A percentile compares a stretch with the other conserved stretches of the same genome.
phyloP scores from a whole-genome alignment of 2,113 vertebrate species.

The Onychostruthus taczanowskii region DNA sequence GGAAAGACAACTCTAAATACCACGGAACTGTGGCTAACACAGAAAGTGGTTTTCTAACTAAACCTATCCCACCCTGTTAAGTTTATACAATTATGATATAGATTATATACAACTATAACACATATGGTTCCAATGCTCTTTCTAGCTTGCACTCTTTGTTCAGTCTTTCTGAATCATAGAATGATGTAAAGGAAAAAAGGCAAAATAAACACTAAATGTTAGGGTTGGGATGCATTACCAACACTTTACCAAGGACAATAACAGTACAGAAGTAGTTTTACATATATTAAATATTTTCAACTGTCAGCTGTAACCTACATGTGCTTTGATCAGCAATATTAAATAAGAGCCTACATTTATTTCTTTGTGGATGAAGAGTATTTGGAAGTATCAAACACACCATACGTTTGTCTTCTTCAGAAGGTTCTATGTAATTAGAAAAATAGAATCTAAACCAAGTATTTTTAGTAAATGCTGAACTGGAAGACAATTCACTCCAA shows the following conservation, averaged over 20 bases:
- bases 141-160: background rate
- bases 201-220: background rate
- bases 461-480: background rate
- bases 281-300: background rate
- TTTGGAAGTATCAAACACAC: background rate
- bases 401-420: background rate
- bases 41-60: conserved; percentile 9
- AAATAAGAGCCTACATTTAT: background rate
- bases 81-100: background rate
- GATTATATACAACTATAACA: background rate
- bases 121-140: conserved; percentile 31
- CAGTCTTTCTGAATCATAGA: background rate
- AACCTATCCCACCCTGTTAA: background rate
- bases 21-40: background rate
- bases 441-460: background rate
- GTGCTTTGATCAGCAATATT: background rate
- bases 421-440: background rate
- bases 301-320: background rate
- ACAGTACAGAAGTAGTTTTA: background rate
- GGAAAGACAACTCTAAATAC: conserved; percentile 6
- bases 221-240: background rate
- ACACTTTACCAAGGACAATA: background rate
- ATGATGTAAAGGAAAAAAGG: background rate
- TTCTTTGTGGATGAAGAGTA: background rate
- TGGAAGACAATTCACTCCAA: background rate